Percentiles rank a stretch among this genome's conserved stretches.
These are phyloP conservation scores for Sitta europaea DNA, from an alignment of 2,113 vertebrate genomes.

Conservation along the genomic window DNA sequence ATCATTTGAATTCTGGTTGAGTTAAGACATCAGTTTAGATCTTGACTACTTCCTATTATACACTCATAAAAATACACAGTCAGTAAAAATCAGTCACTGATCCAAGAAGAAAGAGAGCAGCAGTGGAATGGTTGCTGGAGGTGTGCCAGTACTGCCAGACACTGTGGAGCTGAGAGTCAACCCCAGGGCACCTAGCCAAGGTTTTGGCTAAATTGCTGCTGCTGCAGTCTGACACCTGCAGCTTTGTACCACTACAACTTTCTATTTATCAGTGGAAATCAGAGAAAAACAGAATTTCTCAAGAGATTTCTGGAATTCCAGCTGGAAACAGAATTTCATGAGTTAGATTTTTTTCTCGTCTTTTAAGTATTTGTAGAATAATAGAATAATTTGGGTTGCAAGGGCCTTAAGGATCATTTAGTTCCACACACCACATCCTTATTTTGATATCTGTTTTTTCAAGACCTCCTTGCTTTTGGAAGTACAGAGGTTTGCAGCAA, in stretches of 20 bases:
- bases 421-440: accelerated
- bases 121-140: not conserved
- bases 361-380: not conserved
- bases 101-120: not conserved
- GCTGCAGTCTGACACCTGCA: not conserved
- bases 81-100: not conserved
- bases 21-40: not conserved
- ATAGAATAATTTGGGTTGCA: not conserved
- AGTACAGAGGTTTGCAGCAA: not conserved
- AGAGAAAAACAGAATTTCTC: not conserved
- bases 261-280: not conserved
- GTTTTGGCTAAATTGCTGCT: not conserved
- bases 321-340: not conserved
- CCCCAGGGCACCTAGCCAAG: not conserved
- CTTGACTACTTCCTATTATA: not conserved
- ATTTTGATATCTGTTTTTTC: not conserved
- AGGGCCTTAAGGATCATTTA: not conserved
- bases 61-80: not conserved
- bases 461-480: not conserved
- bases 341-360: accelerated
- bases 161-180: not conserved
- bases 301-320: not conserved
- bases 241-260: not conserved
- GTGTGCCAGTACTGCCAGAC: not conserved
- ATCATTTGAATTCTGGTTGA: not conserved